Conservation (phyloP, 1,140 invertebrate species). For the Plectrocnemia conspersa region DNA sequence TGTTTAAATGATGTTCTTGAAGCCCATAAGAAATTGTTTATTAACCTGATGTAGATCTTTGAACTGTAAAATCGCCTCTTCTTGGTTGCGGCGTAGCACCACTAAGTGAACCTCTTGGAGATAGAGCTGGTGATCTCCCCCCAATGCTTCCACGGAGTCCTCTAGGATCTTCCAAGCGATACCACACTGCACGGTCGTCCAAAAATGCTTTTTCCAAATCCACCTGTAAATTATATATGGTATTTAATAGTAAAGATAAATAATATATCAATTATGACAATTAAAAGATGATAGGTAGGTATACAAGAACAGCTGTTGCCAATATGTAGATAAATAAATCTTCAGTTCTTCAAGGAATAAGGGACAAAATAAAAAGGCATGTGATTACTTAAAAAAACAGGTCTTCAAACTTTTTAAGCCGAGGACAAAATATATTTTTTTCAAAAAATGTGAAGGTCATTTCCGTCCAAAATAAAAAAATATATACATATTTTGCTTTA, state of each 20-base stretch:
- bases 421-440: too few relatives aligned
- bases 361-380: too few relatives aligned
- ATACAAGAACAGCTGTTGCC: neutral
- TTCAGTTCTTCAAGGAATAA: too few relatives aligned
- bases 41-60: conserved; percentile 62
- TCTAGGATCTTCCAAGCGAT: conserved; percentile 74
- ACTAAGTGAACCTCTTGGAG: conserved; percentile 72
- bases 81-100: conserved; percentile 57
- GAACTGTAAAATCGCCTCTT: conserved; percentile 60
- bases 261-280: neutral
- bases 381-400: too few relatives aligned
- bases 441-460: too few relatives aligned
- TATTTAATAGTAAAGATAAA: too few relatives aligned
- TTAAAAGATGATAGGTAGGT: neutral
- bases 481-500: too few relatives aligned
- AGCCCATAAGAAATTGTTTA: neutral
- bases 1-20: neutral
- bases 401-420: too few relatives aligned
- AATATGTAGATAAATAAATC: too few relatives aligned
- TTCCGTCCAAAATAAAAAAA: too few relatives aligned
- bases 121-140: conserved; percentile 66
- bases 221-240: conserved; percentile 38
- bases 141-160: conserved; percentile 52
- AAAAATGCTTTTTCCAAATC: conserved; percentile 73
- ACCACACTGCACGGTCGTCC: conserved; percentile 82